Conservation (phyloP, 2,888 invertebrate species). For the Eulithis testata region DNA sequence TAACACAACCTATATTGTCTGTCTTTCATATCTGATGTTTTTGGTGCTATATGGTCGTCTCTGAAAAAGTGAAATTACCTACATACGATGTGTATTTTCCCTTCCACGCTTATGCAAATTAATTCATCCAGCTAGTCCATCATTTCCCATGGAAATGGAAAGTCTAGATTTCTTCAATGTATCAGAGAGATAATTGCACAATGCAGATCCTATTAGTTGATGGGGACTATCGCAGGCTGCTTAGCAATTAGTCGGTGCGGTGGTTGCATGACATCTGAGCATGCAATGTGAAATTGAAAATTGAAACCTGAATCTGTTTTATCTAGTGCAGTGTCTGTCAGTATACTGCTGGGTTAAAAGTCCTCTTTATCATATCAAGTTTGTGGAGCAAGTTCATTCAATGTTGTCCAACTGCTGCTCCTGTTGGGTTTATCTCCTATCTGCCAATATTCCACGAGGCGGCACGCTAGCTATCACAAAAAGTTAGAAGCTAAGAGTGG, state of each 20-base stretch:
- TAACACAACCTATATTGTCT: no score
- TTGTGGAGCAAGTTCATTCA: no score
- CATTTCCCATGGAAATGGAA: conserved; percentile 54
- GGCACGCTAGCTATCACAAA: no score
- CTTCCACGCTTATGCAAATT: conserved; percentile 12
- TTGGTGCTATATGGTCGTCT: no score
- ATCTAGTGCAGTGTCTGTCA: no score
- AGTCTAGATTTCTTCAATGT: conserved; percentile 48
- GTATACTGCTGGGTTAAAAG: no score
- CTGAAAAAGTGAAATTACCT: background rate
- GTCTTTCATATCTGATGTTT: background rate
- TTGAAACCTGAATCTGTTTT: conserved; percentile 6
- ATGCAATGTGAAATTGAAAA: conserved; percentile 31
- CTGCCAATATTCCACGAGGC: no score
- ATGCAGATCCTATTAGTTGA: conserved; percentile 49
- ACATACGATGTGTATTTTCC: background rate
- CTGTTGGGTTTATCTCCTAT: no score
- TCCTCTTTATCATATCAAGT: no score
- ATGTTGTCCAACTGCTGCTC: no score
- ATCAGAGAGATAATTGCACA: conserved; percentile 49
- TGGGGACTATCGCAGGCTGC: conserved; percentile 36
- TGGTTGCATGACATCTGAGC: conserved; percentile 29
- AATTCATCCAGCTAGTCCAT: conserved; percentile 18
- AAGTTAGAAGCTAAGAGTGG: no score
- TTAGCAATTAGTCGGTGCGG: conserved; percentile 40